A percentile compares a stretch with the other conserved stretches of the same genome.
Conservation (phyloP, 2,797 vertebrate species). For the Bradypus variegatus region DNA sequence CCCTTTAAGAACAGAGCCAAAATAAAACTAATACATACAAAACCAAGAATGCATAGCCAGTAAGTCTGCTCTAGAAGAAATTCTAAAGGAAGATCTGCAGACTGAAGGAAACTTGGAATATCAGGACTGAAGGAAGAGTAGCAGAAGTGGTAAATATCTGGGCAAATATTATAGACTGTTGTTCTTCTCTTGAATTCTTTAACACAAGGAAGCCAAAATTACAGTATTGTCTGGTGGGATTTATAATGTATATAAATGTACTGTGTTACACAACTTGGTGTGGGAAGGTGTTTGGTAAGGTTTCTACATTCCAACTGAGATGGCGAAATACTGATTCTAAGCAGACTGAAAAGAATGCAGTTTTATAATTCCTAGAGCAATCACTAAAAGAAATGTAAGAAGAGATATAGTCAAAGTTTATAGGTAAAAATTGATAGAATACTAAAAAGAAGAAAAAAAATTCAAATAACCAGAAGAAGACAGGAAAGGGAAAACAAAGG, state of each 20-base stretch:
- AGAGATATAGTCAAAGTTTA: not conserved
- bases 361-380: not conserved
- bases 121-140: not conserved
- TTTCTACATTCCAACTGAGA: not conserved
- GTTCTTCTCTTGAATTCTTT: not conserved
- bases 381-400: not conserved
- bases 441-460: not conserved
- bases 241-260: not conserved
- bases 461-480: not conserved
- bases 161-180: not conserved
- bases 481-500: not conserved
- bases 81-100: not conserved
- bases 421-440: not conserved
- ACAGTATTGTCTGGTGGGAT: not conserved
- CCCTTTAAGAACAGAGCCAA: not conserved
- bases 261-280: not conserved
- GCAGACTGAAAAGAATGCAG: not conserved
- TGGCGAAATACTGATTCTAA: not conserved
- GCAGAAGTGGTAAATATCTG: not conserved
- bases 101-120: not conserved
- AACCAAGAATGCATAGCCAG: not conserved
- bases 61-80: not conserved
- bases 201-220: not conserved
- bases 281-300: not conserved
- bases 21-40: not conserved